These are phyloP conservation scores for Xenentodon cancila DNA, from an alignment of 2,797 vertebrate genomes.

Conservation along the genomic window DNA sequence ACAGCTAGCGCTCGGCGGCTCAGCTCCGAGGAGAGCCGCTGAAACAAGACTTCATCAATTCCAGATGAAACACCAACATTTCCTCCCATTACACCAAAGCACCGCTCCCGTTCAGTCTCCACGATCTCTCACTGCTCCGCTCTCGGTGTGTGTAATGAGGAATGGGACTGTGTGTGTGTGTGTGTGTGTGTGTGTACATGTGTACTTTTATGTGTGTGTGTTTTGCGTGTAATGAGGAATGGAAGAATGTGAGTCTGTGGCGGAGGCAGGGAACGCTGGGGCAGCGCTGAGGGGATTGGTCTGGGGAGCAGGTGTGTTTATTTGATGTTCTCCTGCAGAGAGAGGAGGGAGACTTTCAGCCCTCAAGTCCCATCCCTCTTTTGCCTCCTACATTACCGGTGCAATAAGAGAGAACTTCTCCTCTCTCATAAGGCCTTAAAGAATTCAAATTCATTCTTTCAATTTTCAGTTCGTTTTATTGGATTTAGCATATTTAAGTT, in stretches of 20 bases:
- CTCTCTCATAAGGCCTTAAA: slow-evolving; percentile 18
- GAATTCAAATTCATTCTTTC: slow-evolving; percentile 5
- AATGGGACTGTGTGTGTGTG: slow-evolving; percentile 59
- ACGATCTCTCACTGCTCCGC: slow-evolving; percentile 69
- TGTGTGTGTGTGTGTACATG: slow-evolving; percentile 39
- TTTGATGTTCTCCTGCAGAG: slow-evolving; percentile 67
- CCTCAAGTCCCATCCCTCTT: slow-evolving; percentile 42
- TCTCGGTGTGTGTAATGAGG: slow-evolving; percentile 74
- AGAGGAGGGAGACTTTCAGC: slow-evolving; percentile 49
- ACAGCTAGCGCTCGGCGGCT: slow-evolving; percentile 64
- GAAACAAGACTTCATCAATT: slow-evolving; percentile 86
- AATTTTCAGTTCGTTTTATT: slow-evolving; percentile 12
- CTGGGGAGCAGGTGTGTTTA: slow-evolving; percentile 70
- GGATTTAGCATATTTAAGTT: neutral
- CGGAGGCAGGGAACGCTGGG: slow-evolving; percentile 57
- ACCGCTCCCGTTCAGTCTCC: slow-evolving; percentile 66
- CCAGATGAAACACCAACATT: slow-evolving; percentile 86
- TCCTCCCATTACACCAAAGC: slow-evolving; percentile 81
- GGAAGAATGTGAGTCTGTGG: slow-evolving; percentile 51
- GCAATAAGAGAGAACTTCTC: slow-evolving; percentile 6
- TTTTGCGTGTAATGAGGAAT: slow-evolving; percentile 59
- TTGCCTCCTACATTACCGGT: slow-evolving; percentile 12
- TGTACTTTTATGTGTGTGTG: slow-evolving; percentile 37
- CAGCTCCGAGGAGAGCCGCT: slow-evolving; percentile 75
- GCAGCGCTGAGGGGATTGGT: slow-evolving; percentile 69